phyloP scores from a whole-genome alignment of 1,140 invertebrate genomes.

The Tenebrio molitor region DNA sequence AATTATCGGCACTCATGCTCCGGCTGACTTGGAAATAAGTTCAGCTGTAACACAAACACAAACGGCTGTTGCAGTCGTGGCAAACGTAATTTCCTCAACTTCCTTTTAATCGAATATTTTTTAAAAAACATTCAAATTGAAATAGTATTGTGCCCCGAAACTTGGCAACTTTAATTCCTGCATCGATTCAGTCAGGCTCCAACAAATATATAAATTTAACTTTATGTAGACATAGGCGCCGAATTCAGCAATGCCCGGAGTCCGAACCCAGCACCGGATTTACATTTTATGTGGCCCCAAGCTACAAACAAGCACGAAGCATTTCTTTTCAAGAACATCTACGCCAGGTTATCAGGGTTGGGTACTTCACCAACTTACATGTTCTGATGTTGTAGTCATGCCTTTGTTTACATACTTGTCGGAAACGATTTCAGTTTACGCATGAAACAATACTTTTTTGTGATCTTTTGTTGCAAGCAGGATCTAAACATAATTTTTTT shows the following conservation, averaged over 20 bases:
- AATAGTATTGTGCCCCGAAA: conserved; percentile 11
- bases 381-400: no score
- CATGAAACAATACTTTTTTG: no score
- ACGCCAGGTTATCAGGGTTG: no score
- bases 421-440: no score
- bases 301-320: no score
- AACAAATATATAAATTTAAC: conserved; percentile 27
- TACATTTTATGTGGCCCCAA: no score
- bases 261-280: background rate
- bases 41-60: conserved; percentile 35
- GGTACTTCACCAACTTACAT: no score
- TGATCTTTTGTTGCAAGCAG: no score
- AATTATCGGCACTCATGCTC: conserved; percentile 37
- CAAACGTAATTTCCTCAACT: conserved; percentile 34
- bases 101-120: conserved; percentile 38
- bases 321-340: no score
- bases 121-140: conserved; percentile 30
- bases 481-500: no score
- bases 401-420: no score
- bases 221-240: conserved; percentile 37
- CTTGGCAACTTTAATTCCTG: conserved; percentile 33
- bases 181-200: conserved; percentile 30
- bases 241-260: background rate
- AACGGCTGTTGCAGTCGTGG: conserved; percentile 33
- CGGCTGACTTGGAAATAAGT: conserved; percentile 34